Percentiles rank a stretch among this genome's conserved stretches.
These are phyloP conservation scores for Octodonta nipae DNA, from an alignment of 2,888 invertebrate genomes.

Conservation along the genomic window DNA sequence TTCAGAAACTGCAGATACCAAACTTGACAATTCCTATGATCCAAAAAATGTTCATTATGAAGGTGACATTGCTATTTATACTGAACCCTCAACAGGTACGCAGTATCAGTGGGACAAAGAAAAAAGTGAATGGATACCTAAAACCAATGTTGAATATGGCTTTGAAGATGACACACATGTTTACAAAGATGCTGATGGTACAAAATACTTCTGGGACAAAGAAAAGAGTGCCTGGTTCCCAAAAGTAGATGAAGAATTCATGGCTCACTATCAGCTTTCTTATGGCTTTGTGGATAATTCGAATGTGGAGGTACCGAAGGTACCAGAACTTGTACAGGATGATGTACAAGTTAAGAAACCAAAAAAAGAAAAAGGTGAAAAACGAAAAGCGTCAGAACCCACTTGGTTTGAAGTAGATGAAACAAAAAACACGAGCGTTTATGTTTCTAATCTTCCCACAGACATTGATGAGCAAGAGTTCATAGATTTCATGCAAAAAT, in stretches of 20 bases:
- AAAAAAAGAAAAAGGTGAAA: conserved; percentile 28
- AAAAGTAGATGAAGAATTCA: conserved; percentile 89
- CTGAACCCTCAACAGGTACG: conserved; percentile 54
- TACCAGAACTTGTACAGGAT: conserved; percentile 18
- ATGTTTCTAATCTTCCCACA: conserved; percentile 81
- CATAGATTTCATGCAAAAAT: conserved; percentile 87
- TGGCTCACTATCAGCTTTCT: conserved; percentile 90
- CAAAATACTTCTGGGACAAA: conserved; percentile 81
- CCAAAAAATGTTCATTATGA: conserved; percentile 53
- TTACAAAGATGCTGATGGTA: conserved; percentile 77
- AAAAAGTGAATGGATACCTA: conserved; percentile 46
- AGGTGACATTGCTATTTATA: conserved; percentile 57
- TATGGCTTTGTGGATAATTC: conserved; percentile 72
- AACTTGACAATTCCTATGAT: too few species aligned
- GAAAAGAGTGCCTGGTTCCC: conserved; percentile 92
- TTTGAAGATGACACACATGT: conserved; percentile 66
- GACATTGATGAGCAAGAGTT: conserved; percentile 83
- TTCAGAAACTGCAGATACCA: too few species aligned
- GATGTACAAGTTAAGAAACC: conserved; percentile 13
- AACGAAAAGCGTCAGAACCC: conserved; percentile 42
- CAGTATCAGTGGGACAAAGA: conserved; percentile 52
- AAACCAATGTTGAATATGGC: conserved; percentile 40
- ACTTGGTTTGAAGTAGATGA: conserved; percentile 87
- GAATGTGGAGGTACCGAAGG: conserved; percentile 12
- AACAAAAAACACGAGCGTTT: conserved; percentile 84